Conservation (phyloP, 2,113 vertebrate genomes). For the Chionis minor region DNA sequence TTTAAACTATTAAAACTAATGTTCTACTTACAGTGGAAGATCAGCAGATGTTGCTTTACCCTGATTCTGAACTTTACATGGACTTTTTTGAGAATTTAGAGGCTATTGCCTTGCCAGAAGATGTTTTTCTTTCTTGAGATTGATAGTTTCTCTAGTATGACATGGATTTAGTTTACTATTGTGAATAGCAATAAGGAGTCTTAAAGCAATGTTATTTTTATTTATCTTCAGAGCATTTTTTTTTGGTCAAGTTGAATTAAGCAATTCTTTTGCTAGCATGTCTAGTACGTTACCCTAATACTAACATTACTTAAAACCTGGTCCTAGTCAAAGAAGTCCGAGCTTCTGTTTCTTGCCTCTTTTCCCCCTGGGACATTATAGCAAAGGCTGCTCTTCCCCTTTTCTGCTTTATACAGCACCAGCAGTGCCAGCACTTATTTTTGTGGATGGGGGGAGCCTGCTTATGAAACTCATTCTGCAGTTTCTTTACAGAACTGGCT, state of each 20-base stretch:
- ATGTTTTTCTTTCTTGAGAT: not conserved
- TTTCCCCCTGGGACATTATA: not conserved
- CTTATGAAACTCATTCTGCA: not conserved
- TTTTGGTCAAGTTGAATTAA: not conserved
- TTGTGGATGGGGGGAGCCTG: not conserved
- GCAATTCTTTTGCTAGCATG: not conserved
- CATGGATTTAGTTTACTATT: not conserved
- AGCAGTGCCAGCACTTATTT: not conserved
- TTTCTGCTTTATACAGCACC: not conserved
- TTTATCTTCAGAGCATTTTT: not conserved
- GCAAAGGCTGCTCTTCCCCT: not conserved
- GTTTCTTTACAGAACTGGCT: not conserved
- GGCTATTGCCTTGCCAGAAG: not conserved
- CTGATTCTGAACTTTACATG: not conserved
- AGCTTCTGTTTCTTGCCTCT: not conserved
- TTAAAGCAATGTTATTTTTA: not conserved
- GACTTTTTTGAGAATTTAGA: not conserved
- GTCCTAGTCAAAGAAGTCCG: not conserved
- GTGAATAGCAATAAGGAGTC: not conserved
- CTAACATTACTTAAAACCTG: not conserved
- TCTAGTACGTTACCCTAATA: not conserved
- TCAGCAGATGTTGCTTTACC: not conserved
- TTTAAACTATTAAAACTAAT: not conserved
- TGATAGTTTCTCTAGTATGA: not conserved
- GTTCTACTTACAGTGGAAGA: not conserved